Conservation (phyloP, 2,888 invertebrate species). For the Synanthedon vespiformis region DNA sequence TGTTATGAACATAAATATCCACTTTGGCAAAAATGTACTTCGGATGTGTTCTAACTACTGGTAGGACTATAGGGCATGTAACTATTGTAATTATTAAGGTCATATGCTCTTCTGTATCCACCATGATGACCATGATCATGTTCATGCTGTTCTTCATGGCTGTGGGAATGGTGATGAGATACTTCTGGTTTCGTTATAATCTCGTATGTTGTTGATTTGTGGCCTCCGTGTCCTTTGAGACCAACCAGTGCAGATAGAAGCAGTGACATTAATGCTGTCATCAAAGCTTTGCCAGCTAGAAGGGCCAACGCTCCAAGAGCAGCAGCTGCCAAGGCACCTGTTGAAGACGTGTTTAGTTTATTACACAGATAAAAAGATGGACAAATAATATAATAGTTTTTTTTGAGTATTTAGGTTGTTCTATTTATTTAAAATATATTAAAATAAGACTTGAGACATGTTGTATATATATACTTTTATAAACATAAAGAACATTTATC, state of each 20-base stretch:
- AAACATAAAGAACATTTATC: too few species aligned
- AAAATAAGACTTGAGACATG: too few species aligned
- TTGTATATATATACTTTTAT: too few species aligned
- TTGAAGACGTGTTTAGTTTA: conserved; percentile 5
- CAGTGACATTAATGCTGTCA: conserved; percentile 84
- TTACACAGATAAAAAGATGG: not conserved
- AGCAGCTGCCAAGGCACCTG: conserved; percentile 78
- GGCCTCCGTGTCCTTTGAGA: conserved; percentile 77
- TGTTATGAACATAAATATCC: too few species aligned
- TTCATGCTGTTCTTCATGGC: conserved; percentile 75
- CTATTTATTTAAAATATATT: too few species aligned
- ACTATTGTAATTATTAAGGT: conserved; percentile 44
- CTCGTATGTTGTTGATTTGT: conserved; percentile 83
- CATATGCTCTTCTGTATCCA: conserved; percentile 68
- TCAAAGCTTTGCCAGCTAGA: conserved; percentile 85
- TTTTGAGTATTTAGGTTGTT: too few species aligned
- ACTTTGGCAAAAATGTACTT: not conserved
- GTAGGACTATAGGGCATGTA: conserved; percentile 55
- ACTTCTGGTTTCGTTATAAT: conserved; percentile 86
- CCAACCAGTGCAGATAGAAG: conserved; percentile 82
- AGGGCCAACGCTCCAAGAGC: conserved; percentile 81
- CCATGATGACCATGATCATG: conserved; percentile 67
- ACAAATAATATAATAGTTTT: not conserved
- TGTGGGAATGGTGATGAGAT: conserved; percentile 77
- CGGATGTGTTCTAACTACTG: conserved; percentile 5